phyloP scores from a whole-genome alignment of 2,888 invertebrate genomes.

The Dendrolimus houi region DNA sequence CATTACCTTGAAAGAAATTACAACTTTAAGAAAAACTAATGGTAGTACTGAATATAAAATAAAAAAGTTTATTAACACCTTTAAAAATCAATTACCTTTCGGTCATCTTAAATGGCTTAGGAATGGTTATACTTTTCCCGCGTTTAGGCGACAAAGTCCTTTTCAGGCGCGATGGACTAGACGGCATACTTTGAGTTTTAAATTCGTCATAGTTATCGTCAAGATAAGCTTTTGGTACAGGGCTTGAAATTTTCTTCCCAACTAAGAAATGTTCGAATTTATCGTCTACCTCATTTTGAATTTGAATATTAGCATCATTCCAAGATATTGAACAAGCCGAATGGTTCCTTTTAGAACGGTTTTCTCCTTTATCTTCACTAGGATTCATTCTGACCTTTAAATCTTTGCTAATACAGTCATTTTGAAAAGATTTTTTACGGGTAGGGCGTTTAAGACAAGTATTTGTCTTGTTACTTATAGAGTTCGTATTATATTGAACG shows the following conservation, averaged over 20 bases:
- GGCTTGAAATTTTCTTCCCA: conserved; percentile 28
- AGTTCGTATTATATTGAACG: conserved; percentile 13
- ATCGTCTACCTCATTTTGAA: conserved; percentile 47
- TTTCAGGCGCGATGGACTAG: conserved; percentile 69
- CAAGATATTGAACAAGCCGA: conserved; percentile 69
- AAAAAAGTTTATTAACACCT: too few relatives aligned
- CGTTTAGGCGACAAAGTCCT: conserved; percentile 34
- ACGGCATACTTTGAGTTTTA: conserved; percentile 75
- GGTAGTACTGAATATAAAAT: neutral
- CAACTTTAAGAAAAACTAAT: neutral
- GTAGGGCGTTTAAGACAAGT: conserved; percentile 29
- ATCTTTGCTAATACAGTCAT: conserved; percentile 9
- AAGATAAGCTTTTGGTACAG: conserved; percentile 7
- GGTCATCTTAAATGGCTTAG: conserved; percentile 83
- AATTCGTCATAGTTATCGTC: conserved; percentile 42
- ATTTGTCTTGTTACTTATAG: conserved; percentile 14
- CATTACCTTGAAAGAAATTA: neutral
- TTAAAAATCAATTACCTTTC: conserved; percentile 65
- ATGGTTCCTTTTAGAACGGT: conserved; percentile 52
- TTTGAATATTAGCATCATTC: conserved; percentile 53
- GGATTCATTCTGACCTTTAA: conserved; percentile 25
- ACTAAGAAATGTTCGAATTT: conserved; percentile 60
- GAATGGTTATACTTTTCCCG: conserved; percentile 70
- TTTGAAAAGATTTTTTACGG: conserved; percentile 14
- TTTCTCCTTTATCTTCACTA: neutral